Conservation (phyloP, 2,113 vertebrate genomes). For the Burhinus oedicnemus region DNA sequence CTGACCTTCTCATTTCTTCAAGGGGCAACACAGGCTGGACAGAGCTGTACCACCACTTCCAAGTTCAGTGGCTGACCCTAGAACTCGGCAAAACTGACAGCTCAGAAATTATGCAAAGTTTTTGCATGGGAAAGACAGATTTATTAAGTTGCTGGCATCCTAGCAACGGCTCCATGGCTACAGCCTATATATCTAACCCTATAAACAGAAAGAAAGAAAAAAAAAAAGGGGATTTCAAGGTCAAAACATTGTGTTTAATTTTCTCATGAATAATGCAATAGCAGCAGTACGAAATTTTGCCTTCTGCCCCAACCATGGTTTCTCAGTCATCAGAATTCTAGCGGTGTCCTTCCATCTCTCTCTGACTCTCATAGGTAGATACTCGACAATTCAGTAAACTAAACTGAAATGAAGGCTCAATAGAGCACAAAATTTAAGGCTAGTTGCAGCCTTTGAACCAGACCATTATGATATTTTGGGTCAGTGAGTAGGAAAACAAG, state of each 20-base stretch:
- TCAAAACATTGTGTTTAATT: neutral
- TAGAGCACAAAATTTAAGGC: constrained; percentile 54
- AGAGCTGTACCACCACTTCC: neutral
- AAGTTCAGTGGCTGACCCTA: neutral
- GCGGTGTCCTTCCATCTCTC: neutral
- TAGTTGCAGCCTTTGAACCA: constrained; percentile 36
- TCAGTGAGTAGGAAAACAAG: constrained; percentile 62
- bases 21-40: neutral
- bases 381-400: constrained; percentile 32
- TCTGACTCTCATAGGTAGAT: neutral
- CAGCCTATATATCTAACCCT: neutral
- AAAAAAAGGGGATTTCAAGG: neutral
- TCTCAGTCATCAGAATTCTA: constrained; percentile 14
- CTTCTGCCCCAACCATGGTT: neutral
- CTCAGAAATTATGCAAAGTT: neutral
- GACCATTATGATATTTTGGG: constrained; percentile 29
- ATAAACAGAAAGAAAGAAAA: neutral
- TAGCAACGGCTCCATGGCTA: neutral
- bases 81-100: neutral
- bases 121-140: neutral
- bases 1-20: neutral
- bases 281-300: neutral
- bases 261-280: neutral
- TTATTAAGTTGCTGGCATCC: neutral
- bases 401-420: constrained; percentile 52